phyloP scores from a whole-genome alignment of 2,888 invertebrate genomes.

The Drosophila subquinaria region DNA sequence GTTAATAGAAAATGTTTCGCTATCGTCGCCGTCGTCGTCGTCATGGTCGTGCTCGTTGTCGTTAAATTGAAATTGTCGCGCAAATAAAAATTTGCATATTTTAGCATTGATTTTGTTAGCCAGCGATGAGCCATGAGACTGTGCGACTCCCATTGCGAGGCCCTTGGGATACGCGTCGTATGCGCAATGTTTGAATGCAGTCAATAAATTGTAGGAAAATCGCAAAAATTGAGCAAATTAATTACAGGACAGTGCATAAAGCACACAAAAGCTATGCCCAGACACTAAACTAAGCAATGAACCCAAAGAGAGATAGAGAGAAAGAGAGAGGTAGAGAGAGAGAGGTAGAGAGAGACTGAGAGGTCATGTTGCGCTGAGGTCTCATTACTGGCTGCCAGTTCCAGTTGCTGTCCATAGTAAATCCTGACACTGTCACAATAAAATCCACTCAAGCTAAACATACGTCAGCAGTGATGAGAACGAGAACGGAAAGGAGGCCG shows the following conservation, averaged over 20 bases:
- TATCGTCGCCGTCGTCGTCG: conserved; percentile 50
- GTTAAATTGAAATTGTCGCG: conserved; percentile 84
- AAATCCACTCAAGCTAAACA: conserved; percentile 82
- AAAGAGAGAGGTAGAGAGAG: no score
- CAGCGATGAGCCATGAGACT: not conserved
- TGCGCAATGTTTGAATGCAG: conserved; percentile 67
- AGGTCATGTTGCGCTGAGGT: conserved; percentile 21
- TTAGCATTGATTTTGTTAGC: conserved; percentile 75
- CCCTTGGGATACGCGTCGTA: conserved; percentile 66
- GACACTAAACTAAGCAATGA: conserved; percentile 44
- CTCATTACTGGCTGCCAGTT: conserved; percentile 77
- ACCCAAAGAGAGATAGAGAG: not conserved
- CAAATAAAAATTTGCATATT: conserved; percentile 84
- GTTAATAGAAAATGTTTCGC: conserved; percentile 74
- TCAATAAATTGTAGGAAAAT: conserved; percentile 63
- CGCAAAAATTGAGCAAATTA: conserved; percentile 63
- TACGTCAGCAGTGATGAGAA: conserved; percentile 76
- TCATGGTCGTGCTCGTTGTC: conserved; percentile 46
- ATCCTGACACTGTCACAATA: conserved; percentile 80
- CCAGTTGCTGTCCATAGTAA: conserved; percentile 72
- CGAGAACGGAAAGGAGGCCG: conserved; percentile 27
- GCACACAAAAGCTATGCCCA: conserved; percentile 38
- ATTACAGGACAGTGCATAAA: conserved; percentile 66
- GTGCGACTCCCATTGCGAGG: conserved; percentile 20
- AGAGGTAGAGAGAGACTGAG: not conserved